phyloP scores from a whole-genome alignment of 2,888 invertebrate genomes.

The Pherbina coryleti region DNA sequence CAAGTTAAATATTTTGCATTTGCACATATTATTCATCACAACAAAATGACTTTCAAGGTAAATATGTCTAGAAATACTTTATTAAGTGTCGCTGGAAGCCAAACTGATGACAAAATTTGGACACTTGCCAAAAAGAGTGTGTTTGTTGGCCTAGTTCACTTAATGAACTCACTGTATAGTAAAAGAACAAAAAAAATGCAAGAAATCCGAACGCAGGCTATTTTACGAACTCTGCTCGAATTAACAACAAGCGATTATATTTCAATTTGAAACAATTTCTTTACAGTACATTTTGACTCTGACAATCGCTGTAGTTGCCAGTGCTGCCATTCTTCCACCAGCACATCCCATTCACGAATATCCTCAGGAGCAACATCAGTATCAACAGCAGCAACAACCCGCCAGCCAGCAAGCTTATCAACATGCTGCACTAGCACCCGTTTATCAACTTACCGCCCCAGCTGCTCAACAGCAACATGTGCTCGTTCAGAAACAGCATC shows the following conservation, averaged over 20 bases:
- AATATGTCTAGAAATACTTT: constrained; percentile 39
- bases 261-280: not conserved
- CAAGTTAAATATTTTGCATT: constrained; percentile 33
- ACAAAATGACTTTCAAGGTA: constrained; percentile 64
- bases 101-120: constrained; percentile 17
- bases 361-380: constrained; percentile 54
- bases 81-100: not conserved
- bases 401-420: not conserved
- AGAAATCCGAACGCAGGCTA: too few species aligned
- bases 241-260: not conserved
- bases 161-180: not conserved
- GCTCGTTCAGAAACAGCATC: constrained; percentile 56
- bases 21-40: constrained; percentile 32
- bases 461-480: constrained; percentile 54
- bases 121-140: constrained; percentile 35
- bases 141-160: not conserved
- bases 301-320: constrained; percentile 53
- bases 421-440: constrained; percentile 9
- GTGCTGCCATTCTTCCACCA: constrained; percentile 58
- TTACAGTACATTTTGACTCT: constrained; percentile 55
- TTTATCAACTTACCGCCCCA: constrained; percentile 38
- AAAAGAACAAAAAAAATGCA: not conserved
- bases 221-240: too few species aligned
- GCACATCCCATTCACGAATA: constrained; percentile 51
- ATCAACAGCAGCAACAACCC: constrained; percentile 41